A percentile compares a stretch with the other conserved stretches of the same genome.
phyloP scores from a whole-genome alignment of 2,113 vertebrate genomes.

The Pluvialis apricaria region DNA sequence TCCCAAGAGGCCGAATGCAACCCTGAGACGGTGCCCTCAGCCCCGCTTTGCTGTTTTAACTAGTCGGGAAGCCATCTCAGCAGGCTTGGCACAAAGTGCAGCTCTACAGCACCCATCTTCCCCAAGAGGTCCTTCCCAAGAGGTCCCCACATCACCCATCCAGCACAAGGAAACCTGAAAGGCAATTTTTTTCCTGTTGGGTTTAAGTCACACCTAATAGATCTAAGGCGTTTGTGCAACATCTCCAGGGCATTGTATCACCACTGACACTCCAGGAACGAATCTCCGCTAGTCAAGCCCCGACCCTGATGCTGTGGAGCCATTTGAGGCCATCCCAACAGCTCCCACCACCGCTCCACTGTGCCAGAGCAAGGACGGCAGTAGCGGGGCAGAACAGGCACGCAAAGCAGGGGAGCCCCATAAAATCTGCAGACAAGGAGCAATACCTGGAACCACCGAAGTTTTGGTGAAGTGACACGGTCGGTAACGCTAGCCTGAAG shows the following conservation, averaged over 20 bases:
- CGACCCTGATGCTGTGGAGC: background rate
- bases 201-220: background rate
- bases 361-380: background rate
- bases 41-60: background rate
- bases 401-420: background rate
- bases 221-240: background rate
- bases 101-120: background rate
- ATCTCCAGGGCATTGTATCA: background rate
- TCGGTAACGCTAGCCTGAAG: fast-evolving
- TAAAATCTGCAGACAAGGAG: background rate
- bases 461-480: background rate
- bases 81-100: background rate
- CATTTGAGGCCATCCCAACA: background rate
- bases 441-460: background rate
- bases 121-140: background rate
- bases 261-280: background rate
- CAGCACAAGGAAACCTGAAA: background rate
- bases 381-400: background rate
- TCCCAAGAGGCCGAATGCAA: background rate
- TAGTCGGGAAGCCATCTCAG: background rate
- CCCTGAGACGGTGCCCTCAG: background rate
- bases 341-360: background rate
- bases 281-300: background rate
- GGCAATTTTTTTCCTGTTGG: background rate
- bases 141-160: background rate